Conservation (phyloP, 2,888 invertebrate species). For the Caenorhabditis uteleia region DNA sequence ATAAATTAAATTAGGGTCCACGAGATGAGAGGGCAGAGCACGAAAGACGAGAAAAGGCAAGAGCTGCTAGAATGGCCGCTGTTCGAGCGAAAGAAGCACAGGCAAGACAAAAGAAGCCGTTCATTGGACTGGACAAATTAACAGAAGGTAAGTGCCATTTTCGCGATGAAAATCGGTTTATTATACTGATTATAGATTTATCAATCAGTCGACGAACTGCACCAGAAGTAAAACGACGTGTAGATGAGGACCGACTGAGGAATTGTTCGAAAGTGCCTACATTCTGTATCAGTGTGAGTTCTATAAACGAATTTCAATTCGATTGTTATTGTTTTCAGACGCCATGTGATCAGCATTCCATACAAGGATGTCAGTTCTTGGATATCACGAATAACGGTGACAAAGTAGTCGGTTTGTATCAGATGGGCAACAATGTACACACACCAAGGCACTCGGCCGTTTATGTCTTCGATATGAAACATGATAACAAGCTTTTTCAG, state of each 20-base stretch:
- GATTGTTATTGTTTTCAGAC: too few species aligned
- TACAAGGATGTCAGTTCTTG: conserved; percentile 58
- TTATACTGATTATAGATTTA: conserved; percentile 22
- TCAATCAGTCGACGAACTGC: conserved; percentile 17
- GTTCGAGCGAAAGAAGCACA: conserved; percentile 11
- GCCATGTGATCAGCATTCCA: too few species aligned
- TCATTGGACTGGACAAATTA: background rate
- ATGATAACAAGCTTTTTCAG: too few species aligned
- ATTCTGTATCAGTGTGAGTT: conserved; percentile 13
- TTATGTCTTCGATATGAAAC: too few species aligned
- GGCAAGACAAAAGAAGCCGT: background rate
- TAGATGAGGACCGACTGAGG: conserved; percentile 29
- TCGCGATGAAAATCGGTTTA: background rate
- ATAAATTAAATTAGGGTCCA: conserved; percentile 10
- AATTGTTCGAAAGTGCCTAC: conserved; percentile 18
- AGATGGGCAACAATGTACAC: too few species aligned
- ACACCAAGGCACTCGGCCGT: too few species aligned
- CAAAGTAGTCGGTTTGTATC: conserved; percentile 48
- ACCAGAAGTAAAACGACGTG: conserved; percentile 17
- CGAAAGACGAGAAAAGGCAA: conserved; percentile 15
- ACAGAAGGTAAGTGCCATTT: background rate
- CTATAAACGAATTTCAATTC: background rate
- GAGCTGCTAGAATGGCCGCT: conserved; percentile 24
- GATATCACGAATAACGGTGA: conserved; percentile 51
- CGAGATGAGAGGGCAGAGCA: conserved; percentile 7